These are phyloP conservation scores for Capreolus pygargus DNA, from an alignment of 2,113 vertebrate species.

Conservation along the genomic window DNA sequence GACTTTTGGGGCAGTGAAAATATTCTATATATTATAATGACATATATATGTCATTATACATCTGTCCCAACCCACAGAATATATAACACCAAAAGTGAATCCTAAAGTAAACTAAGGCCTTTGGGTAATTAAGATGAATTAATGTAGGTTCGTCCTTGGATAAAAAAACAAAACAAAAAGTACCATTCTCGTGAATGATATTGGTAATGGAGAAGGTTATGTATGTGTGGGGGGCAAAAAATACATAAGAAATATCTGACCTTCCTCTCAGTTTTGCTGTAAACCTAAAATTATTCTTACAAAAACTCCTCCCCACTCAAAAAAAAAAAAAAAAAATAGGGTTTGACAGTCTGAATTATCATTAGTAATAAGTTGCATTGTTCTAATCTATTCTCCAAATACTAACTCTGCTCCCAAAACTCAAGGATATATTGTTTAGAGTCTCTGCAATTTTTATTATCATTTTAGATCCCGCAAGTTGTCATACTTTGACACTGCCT, in stretches of 20 bases:
- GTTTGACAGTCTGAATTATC: neutral
- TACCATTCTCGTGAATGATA: neutral
- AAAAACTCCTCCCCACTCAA: neutral
- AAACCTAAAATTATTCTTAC: neutral
- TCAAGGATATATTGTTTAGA: neutral
- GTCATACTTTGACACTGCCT: neutral
- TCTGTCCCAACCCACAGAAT: neutral
- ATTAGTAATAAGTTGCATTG: conserved; percentile 3
- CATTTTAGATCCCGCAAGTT: neutral
- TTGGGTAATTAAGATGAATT: neutral
- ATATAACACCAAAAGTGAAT: neutral
- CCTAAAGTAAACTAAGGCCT: neutral
- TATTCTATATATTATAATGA: neutral
- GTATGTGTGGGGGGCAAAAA: neutral
- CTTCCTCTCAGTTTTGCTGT: neutral
- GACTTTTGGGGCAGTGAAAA: neutral
- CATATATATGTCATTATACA: neutral
- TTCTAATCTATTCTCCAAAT: conserved; percentile 33
- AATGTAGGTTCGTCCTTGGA: neutral
- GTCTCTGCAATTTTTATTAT: conserved; percentile 1
- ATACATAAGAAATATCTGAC: neutral
- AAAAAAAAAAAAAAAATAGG: neutral
- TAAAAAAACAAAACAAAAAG: neutral
- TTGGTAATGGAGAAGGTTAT: neutral
- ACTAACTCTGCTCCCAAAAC: neutral